Evolutionary conservation across 2,888 invertebrate genomes (phyloP), one percentile per base, ranked within the genome.

Genomic region (Pseudococcus jackbeardsleyi): DNA sequence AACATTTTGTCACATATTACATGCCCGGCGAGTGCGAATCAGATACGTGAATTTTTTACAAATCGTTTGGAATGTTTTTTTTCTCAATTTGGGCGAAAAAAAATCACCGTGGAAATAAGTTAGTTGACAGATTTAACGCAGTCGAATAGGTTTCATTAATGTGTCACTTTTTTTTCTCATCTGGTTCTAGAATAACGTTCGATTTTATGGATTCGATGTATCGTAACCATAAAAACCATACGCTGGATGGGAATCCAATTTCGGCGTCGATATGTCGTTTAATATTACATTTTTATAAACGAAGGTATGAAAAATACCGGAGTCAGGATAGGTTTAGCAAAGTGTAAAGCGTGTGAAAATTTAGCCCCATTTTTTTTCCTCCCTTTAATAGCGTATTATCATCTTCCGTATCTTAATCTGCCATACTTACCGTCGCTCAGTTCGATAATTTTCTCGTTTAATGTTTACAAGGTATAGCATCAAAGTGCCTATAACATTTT

Each of bases 261-360:
- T 79, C 79, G 79, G 79, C 79, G 79, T 79, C 79, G 42, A 79
- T 79, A 79, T 79, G 79, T 79, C 79, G 79, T 79, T 79, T 79
- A 79, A 79, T 79, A 79, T 79, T 42, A 79, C 79, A 79, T 79
- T 79, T 79, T 79, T 79, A 79, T 79, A 79, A 79, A 79, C 42
- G 42, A 17, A 12, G 46, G 8, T 39, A 79, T 42, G 15, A 79
- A 79, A 79, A 79, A 79, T 79, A 42, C 46, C n/a, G 79, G n/a
- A 42, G 39, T 42, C 19, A 79, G 42, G 17, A 33, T 19, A 7
- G 79, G 79, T 22, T 79, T 79, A 46, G 46, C 12, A 79, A 46
- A 79, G 79, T 42, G 79, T 39, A 79, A 79, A 79, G 5, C 15
- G 19, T 15, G 79, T 79, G 79, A 79, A 42, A 79, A 46, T 79